Evolutionary conservation across 2,888 invertebrate species (phyloP), one percentile per base, ranked within the genome.

Genomic region (Rutpela maculata): DNA sequence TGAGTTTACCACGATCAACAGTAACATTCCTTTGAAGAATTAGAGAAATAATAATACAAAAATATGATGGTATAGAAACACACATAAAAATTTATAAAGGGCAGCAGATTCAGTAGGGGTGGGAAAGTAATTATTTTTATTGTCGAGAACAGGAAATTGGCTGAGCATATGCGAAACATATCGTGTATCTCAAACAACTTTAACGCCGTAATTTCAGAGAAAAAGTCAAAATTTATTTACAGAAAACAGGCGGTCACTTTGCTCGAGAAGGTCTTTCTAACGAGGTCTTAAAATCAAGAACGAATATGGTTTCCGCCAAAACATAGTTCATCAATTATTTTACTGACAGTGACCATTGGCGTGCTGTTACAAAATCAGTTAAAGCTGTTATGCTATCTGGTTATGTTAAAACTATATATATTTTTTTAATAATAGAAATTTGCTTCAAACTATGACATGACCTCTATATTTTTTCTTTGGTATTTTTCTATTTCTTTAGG

Each of bases 51-150:
- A 6, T 35, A 35, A 3, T 35, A 35, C 31, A 6, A 35, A 9
- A 35, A 35, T 43, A 43, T 12, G 15, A 43, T 43, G 7, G 12
- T 43, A 15, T 15, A 15, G 43, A 43, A 43, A 43, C 12, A 43
- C 15, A 15, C 12, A 43, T 15, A 15, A 43, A 43, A 1, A 43
- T 15, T 50, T 31, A 63, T 18, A 63, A 63, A 63, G 22, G 72
- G 63, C n/a, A 50, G 63, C 62, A 57, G 5, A 56, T 43, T 18
- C n/a, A 19, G 10, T 10, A 19, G 35, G 72, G 72, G 72, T 72
- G 72, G 63, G 63, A 72, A 72, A 72, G 72, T 72, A 72, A 72
- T 72, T 63, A 72, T 72, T 72, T 72, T 72, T 72, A 72, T 72
- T 63, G 72, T 72, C 72, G 55, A 63, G 72, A 31, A 72, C 72